Evolutionary conservation across 2,113 vertebrate genomes (phyloP).

Genomic region (Ceyx margarethae): DNA sequence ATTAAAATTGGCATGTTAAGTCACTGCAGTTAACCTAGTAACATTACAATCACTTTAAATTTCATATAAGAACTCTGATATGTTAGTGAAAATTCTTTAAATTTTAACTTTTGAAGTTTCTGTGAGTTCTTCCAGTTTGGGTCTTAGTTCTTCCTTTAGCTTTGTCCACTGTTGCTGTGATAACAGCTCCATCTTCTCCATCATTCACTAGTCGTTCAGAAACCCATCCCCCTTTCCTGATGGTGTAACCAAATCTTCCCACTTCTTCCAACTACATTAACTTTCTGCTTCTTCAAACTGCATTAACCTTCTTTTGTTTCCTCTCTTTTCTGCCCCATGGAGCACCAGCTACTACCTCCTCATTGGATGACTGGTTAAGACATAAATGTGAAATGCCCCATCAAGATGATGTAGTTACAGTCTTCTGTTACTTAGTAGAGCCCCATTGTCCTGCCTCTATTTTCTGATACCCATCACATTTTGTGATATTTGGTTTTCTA

Average conservation of each 20-base stretch:
- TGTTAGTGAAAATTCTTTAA: not conserved
- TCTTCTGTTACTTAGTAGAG: not conserved
- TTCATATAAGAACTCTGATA: not conserved
- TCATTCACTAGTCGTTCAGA: not conserved
- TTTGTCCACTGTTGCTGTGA: not conserved
- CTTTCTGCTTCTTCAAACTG: not conserved
- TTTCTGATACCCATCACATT: not conserved
- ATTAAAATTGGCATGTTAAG: not conserved
- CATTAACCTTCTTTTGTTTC: not conserved
- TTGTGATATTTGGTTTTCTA: not conserved
- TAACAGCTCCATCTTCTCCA: not conserved
- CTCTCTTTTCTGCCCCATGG: not conserved
- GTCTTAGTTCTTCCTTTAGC: not conserved
- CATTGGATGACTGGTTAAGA: not conserved
- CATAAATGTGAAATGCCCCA: not conserved
- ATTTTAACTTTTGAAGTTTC: not conserved
- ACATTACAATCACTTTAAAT: not conserved
- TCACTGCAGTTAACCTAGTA: not conserved
- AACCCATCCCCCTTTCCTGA: accelerated
- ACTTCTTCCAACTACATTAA: not conserved
- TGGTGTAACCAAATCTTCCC: not conserved
- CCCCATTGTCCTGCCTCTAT: not conserved
- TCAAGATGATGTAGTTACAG: not conserved
- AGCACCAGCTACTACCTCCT: not conserved
- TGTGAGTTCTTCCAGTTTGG: not conserved